Conservation (phyloP, 2,797 vertebrate genomes). For the Sebastes umbrosus region DNA sequence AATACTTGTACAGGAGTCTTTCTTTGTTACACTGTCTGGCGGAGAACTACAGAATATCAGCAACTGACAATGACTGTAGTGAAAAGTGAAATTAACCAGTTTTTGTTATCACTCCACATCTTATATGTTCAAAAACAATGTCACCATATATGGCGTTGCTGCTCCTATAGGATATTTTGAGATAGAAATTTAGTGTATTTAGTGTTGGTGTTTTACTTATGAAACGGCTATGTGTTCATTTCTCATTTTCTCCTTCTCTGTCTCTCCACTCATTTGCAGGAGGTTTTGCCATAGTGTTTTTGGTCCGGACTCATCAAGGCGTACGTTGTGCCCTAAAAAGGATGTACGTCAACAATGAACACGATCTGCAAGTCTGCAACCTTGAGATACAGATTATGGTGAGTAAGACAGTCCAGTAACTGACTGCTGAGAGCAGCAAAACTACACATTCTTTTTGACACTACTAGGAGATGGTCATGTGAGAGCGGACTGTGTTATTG, state of each 20-base stretch:
- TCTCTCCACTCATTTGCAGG: slow-evolving; percentile 75
- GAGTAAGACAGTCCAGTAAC: slow-evolving; percentile 66
- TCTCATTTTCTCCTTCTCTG: background rate
- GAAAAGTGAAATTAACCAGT: background rate
- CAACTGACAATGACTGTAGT: background rate
- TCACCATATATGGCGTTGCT: background rate
- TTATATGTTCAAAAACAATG: background rate
- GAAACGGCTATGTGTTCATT: background rate
- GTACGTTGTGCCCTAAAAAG: slow-evolving; percentile 95
- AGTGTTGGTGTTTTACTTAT: background rate
- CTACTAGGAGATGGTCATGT: background rate
- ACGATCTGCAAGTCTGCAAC: slow-evolving; percentile 96
- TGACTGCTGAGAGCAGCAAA: background rate
- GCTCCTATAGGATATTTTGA: background rate
- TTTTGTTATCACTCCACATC: background rate
- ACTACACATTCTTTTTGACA: background rate
- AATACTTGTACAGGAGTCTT: background rate
- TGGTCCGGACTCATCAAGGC: slow-evolving; percentile 94
- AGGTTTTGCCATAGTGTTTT: slow-evolving; percentile 97
- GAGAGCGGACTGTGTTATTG: background rate
- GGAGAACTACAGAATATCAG: background rate
- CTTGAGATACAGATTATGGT: slow-evolving; percentile 99
- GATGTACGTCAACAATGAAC: slow-evolving; percentile 99
- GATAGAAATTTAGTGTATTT: background rate
- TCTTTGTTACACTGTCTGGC: background rate